These are phyloP conservation scores for Branchellion lobata DNA, from an alignment of 2,888 invertebrate species.

Conservation along the genomic window DNA sequence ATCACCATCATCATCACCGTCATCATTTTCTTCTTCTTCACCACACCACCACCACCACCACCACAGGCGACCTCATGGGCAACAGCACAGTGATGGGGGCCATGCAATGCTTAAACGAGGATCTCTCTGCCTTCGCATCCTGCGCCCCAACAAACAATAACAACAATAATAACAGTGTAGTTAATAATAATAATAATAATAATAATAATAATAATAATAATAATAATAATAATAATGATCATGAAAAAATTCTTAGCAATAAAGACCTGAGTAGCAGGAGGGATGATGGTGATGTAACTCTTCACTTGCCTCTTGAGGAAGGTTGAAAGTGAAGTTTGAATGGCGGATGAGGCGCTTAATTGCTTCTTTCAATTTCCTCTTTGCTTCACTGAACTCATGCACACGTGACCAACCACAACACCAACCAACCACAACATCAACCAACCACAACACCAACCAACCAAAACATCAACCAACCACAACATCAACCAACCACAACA, in stretches of 20 bases:
- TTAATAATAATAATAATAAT: background rate
- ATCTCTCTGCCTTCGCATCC: background rate
- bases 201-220: conserved; percentile 3
- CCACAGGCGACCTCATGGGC: conserved; percentile 33
- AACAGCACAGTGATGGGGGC: conserved; percentile 52
- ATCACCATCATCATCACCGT: background rate
- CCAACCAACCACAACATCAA: too few relatives aligned
- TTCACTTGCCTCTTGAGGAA: background rate
- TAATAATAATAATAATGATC: background rate
- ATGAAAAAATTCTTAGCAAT: too few relatives aligned
- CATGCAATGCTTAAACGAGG: conserved; percentile 15
- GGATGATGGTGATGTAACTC: background rate
- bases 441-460: too few relatives aligned
- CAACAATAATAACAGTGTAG: background rate
- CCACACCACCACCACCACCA: background rate
- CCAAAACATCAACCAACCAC: too few relatives aligned
- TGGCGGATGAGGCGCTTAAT: too few relatives aligned
- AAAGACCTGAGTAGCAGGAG: background rate
- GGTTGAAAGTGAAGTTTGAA: too few relatives aligned
- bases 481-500: too few relatives aligned
- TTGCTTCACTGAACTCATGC: too few relatives aligned
- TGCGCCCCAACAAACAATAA: background rate
- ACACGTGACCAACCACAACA: too few relatives aligned
- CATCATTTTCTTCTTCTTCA: background rate
- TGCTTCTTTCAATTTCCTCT: too few relatives aligned